Conservation (phyloP, 2,797 vertebrate species). For the Falco concolor region DNA sequence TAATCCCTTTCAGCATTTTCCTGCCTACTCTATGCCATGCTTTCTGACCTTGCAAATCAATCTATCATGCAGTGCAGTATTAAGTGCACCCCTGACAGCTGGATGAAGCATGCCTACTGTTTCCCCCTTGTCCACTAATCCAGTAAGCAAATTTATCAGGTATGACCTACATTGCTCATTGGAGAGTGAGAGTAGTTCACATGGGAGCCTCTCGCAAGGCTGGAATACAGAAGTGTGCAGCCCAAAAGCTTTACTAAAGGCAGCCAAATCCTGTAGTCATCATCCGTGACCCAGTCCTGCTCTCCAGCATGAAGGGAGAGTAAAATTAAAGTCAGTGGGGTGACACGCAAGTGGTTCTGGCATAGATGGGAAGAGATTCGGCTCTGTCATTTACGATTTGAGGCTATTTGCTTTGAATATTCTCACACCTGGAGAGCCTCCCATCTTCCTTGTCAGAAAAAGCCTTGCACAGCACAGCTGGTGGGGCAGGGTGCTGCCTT, state of each 20-base stretch:
- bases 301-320: not conserved
- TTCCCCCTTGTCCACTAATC: not conserved
- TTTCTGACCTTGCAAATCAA: slow-evolving; percentile 3
- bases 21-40: not conserved
- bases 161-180: not conserved
- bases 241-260: not conserved
- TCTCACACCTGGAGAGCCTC: not conserved
- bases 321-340: not conserved
- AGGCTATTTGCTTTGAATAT: not conserved
- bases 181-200: not conserved
- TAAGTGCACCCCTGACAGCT: not conserved
- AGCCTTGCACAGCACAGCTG: not conserved
- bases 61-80: not conserved
- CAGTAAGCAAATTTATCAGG: not conserved
- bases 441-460: not conserved
- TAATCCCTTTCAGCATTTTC: not conserved
- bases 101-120: not conserved
- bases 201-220: not conserved
- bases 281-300: not conserved
- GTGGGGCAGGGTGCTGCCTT: not conserved
- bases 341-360: not conserved
- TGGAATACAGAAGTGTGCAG: not conserved
- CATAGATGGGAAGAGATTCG: not conserved
- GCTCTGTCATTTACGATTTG: not conserved
- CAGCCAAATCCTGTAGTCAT: not conserved